Base-by-base conservation (phyloP, 2,797 vertebrate genomes). In the Acridotheres tristis region DNA sequence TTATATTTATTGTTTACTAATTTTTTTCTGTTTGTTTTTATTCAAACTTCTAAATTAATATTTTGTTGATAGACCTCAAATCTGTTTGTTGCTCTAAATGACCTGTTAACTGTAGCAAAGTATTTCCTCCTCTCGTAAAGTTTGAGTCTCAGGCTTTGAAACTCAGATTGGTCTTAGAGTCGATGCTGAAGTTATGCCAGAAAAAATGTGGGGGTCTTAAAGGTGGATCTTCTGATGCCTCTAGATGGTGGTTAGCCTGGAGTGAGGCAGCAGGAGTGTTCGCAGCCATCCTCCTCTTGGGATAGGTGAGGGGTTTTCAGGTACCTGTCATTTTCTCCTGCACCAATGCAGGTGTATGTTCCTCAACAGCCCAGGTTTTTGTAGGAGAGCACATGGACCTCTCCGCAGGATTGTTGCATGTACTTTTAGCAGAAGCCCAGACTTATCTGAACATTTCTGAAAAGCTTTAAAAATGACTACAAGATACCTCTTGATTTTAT, bases 401-500 rank as follows among this genome's bases (percentile, higher is more conserved):
- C 61, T 42, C 50, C 32, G 85, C 65, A 25, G 72, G 51, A 53
- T 83, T 75, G 50, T 65, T 48, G 43, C 2, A 1, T 1, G 5
- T 20, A 38, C 29, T 7, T 66, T 84, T 76, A 83, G 57, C 65
- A 73, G 74, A 65, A 94, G 17, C 72, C 29, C 26, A 48, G 54
- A 34, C 15, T 76, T 40, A 23, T 57, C 29, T 67, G 67, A 71
- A 43, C 21, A 4, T 72, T 90, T 79, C 26, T 82, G 5, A 67
- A 79, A 82, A 93, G 72, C 76, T 88, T 86, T 48, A 19, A 57
- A 69, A 88, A 73, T 36, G 0, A 63, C 57, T 95, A 38, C 6
- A 55, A 67, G 91, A 51, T 72, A 53, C 48, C 57, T 85, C 53
- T 74, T 88, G 67, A 74, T 94, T 95, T 96, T 92, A 66, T 90